These are phyloP conservation scores for Zygothrica quintamaculata DNA, from an alignment of 2,888 invertebrate genomes.

Conservation along the genomic window DNA sequence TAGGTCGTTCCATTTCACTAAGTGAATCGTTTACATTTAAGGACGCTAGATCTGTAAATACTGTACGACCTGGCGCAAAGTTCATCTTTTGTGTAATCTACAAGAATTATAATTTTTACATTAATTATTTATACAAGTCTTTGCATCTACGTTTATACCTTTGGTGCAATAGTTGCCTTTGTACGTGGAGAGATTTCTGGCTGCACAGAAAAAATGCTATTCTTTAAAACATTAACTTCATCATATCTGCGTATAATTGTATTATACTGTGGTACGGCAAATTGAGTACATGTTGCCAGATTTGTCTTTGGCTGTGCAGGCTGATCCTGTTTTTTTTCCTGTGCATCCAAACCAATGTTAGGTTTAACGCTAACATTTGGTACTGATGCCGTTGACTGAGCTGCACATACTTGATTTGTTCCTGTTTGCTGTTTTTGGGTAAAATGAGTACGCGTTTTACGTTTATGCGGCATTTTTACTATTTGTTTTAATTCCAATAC, in stretches of 20 bases:
- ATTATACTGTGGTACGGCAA: constrained; percentile 66
- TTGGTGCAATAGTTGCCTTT: constrained; percentile 68
- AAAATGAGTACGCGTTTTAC: constrained; percentile 7
- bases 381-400: background rate
- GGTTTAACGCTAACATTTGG: constrained; percentile 32
- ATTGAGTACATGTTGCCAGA: constrained; percentile 2
- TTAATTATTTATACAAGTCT: background rate
- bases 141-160: constrained; percentile 44
- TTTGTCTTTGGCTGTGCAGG: no score
- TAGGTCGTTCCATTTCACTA: constrained; percentile 43
- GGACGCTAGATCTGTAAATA: constrained; percentile 77
- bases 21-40: constrained; percentile 79
- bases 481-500: background rate
- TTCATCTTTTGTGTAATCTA: constrained; percentile 80
- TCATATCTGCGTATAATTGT: constrained; percentile 56
- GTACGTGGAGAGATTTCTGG: constrained; percentile 59
- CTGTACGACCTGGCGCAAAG: constrained; percentile 58
- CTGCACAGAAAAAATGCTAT: constrained; percentile 20
- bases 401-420: constrained; percentile 10
- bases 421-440: constrained; percentile 18
- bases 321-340: background rate
- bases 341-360: constrained; percentile 20
- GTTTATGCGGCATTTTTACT: constrained; percentile 52
- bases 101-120: no score
- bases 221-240: constrained; percentile 53